Evolutionary conservation across 2,797 vertebrate species (phyloP).

Genomic region (Capromys pilorides): DNA sequence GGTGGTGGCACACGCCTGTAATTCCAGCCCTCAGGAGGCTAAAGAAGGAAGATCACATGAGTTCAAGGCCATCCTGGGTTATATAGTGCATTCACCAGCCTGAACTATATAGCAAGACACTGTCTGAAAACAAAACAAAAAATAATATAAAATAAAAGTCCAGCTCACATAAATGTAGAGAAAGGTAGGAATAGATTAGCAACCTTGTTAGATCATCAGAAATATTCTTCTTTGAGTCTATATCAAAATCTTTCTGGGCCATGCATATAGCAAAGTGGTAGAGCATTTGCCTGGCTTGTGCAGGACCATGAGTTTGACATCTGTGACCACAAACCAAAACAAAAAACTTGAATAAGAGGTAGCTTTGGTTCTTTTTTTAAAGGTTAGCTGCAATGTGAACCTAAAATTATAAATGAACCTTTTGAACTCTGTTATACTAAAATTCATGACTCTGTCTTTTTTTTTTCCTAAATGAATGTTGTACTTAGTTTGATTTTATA

Average conservation of each 20-base stretch:
- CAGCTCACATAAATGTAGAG: neutral
- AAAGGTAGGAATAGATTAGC: neutral
- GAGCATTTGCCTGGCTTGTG: neutral
- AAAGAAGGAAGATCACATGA: too few species aligned
- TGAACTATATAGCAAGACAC: neutral
- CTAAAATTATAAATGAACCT: neutral
- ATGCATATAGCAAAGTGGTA: neutral
- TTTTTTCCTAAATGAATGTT: conserved; percentile 23
- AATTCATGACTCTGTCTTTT: neutral
- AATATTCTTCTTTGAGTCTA: neutral
- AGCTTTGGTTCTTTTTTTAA: conserved; percentile 25
- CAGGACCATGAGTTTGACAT: neutral
- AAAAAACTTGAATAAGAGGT: neutral
- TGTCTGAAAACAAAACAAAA: neutral
- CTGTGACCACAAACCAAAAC: neutral
- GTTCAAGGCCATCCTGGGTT: too few species aligned
- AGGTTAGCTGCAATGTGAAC: conserved; percentile 24
- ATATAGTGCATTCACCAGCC: too few species aligned
- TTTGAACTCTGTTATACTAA: neutral
- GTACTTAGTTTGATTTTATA: conserved; percentile 34
- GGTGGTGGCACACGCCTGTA: too few species aligned
- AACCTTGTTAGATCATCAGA: neutral
- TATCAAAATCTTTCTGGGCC: neutral
- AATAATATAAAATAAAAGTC: neutral
- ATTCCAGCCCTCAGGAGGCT: too few species aligned